phyloP scores from a whole-genome alignment of 2,113 vertebrate genomes.

The Ceyx cyanopectus region DNA sequence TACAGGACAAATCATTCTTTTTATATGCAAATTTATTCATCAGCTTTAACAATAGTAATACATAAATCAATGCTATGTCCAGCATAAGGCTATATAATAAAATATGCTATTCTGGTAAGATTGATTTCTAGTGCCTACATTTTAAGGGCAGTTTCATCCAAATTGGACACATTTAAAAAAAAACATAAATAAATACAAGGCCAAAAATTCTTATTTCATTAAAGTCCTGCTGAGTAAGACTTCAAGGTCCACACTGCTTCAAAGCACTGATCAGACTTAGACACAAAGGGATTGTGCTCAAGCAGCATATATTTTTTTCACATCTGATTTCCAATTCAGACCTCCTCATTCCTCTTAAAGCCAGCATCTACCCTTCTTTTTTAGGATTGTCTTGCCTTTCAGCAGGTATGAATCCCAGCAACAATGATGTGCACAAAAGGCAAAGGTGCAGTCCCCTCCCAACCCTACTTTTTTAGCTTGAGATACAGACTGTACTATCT shows the following conservation, averaged over 20 bases:
- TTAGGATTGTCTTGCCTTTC: slow-evolving; percentile 16
- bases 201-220: slow-evolving; percentile 33
- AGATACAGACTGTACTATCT: background rate
- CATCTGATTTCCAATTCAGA: background rate
- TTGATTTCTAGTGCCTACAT: slow-evolving; percentile 8
- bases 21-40: slow-evolving; percentile 59
- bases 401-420: background rate
- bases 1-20: background rate
- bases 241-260: slow-evolving; percentile 29
- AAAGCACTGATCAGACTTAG: background rate
- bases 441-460: background rate
- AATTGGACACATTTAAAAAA: slow-evolving; percentile 8
- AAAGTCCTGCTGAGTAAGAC: slow-evolving; percentile 32
- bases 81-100: slow-evolving; percentile 65
- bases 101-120: slow-evolving; percentile 33
- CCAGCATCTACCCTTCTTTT: background rate
- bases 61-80: slow-evolving; percentile 65
- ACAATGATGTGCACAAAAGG: background rate
- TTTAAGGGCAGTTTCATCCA: slow-evolving; percentile 56
- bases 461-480: background rate
- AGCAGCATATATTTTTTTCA: slow-evolving; percentile 13
- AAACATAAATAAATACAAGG: slow-evolving; percentile 64
- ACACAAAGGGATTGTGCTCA: background rate
- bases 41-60: slow-evolving; percentile 57
- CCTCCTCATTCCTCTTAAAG: background rate